Percentiles rank a stretch among this genome's conserved stretches.
phyloP scores from a whole-genome alignment of 2,113 vertebrate genomes.

The Campylorhamphus procurvoides region DNA sequence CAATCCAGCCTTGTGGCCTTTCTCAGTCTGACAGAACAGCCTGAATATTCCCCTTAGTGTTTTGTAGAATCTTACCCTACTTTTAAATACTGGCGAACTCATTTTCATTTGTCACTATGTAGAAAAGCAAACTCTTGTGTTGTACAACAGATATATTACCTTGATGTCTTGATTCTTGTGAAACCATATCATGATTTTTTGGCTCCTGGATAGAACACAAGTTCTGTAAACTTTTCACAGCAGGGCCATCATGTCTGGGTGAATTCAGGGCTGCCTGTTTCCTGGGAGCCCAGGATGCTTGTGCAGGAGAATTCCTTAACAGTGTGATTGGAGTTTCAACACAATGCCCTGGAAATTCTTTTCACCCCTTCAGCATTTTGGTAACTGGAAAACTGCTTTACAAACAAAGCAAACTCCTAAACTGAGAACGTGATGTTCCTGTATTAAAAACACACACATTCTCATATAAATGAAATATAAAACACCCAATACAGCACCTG shows the following conservation, averaged over 20 bases:
- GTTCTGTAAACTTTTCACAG: neutral
- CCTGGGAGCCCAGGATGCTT: neutral
- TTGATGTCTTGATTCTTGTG: neutral
- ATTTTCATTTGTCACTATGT: neutral
- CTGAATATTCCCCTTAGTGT: neutral
- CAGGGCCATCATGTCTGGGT: neutral
- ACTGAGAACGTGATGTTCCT: neutral
- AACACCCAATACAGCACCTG: slow-evolving; percentile 78
- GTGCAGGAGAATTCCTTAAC: neutral
- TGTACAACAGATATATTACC: neutral
- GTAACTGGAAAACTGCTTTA: neutral
- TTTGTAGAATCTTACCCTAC: neutral
- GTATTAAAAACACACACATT: neutral
- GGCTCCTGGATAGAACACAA: neutral
- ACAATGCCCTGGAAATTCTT: neutral
- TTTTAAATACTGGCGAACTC: neutral
- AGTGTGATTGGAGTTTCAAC: neutral
- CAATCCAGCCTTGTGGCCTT: neutral
- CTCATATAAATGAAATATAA: neutral
- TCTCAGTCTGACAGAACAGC: neutral
- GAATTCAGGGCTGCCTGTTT: neutral
- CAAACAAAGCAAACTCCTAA: neutral
- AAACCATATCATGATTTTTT: neutral
- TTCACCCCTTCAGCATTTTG: neutral
- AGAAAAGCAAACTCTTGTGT: neutral